A percentile compares a stretch with the other conserved stretches of the same genome.
Conservation (phyloP, 2,113 vertebrate genomes). For the Pelvicachromis taeniatus region DNA sequence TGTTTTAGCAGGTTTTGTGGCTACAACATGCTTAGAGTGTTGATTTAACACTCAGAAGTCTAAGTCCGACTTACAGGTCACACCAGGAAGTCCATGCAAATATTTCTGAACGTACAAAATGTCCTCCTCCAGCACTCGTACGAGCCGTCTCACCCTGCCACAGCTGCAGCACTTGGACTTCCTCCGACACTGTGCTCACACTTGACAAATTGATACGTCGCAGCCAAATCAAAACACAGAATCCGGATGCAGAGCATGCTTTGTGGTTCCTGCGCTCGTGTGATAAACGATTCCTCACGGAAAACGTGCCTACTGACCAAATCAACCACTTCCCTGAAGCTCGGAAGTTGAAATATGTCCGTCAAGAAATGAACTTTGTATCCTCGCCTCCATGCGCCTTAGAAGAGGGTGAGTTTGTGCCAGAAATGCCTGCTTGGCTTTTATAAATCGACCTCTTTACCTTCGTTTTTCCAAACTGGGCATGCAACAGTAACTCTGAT, state of each 20-base stretch:
- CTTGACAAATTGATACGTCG: conserved; percentile 3
- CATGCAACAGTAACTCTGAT: background rate
- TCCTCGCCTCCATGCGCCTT: background rate
- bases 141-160: background rate
- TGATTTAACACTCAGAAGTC: background rate
- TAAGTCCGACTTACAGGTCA: background rate
- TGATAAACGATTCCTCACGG: conserved; percentile 11
- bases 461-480: background rate
- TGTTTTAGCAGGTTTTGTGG: background rate
- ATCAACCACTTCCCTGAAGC: background rate
- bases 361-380: background rate
- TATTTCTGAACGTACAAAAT: background rate
- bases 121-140: background rate
- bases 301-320: background rate
- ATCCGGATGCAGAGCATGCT: background rate
- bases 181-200: background rate
- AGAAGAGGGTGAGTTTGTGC: background rate
- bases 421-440: background rate
- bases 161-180: conserved; percentile 6
- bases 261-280: background rate
- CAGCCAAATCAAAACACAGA: conserved; percentile 8
- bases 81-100: background rate
- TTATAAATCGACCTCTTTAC: background rate
- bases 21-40: background rate
- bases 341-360: background rate